These are phyloP conservation scores for Macaria liturata DNA, from an alignment of 2,888 invertebrate species.

Conservation along the genomic window DNA sequence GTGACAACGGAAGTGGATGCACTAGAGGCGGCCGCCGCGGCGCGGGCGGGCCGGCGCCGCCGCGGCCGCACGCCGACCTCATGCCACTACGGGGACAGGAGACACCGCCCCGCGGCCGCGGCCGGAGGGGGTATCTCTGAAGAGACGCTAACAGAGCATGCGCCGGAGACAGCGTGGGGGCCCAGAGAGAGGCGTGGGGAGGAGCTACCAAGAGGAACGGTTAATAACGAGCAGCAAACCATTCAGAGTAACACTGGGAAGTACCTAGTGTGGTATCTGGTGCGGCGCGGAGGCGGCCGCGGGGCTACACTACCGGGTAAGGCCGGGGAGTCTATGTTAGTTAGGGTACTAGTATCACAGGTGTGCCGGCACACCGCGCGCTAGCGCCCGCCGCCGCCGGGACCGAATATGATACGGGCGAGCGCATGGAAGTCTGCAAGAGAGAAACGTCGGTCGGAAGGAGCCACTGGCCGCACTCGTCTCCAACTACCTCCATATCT, in stretches of 20 bases:
- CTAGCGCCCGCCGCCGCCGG: slow-evolving; percentile 84
- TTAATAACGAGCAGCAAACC: slow-evolving; percentile 82
- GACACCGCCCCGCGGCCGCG: slow-evolving; percentile 35
- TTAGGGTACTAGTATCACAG: slow-evolving; percentile 63
- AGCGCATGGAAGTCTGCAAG: slow-evolving; percentile 91
- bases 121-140: slow-evolving; percentile 73
- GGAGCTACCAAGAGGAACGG: slow-evolving; percentile 68
- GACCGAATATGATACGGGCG: slow-evolving; percentile 88
- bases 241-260: slow-evolving; percentile 71
- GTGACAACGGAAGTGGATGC: slow-evolving; percentile 68
- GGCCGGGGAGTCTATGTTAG: slow-evolving; percentile 71
- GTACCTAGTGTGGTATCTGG: slow-evolving; percentile 68
- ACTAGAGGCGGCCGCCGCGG: slow-evolving; percentile 59
- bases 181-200: slow-evolving; percentile 36
- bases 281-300: slow-evolving; percentile 53
- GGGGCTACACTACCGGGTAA: slow-evolving; percentile 65
- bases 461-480: slow-evolving; percentile 30
- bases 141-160: slow-evolving; percentile 71
- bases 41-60: slow-evolving; percentile 5
- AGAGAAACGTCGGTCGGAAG: slow-evolving; percentile 71
- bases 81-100: slow-evolving; percentile 13
- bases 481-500: slow-evolving; percentile 1
- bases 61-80: slow-evolving; percentile 23
- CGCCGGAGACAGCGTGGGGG: slow-evolving; percentile 54
- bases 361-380: slow-evolving; percentile 64